Percentiles rank a stretch among this genome's conserved stretches.
phyloP scores from a whole-genome alignment of 2,113 vertebrate species.

The Hydrochoerus hydrochaeris region DNA sequence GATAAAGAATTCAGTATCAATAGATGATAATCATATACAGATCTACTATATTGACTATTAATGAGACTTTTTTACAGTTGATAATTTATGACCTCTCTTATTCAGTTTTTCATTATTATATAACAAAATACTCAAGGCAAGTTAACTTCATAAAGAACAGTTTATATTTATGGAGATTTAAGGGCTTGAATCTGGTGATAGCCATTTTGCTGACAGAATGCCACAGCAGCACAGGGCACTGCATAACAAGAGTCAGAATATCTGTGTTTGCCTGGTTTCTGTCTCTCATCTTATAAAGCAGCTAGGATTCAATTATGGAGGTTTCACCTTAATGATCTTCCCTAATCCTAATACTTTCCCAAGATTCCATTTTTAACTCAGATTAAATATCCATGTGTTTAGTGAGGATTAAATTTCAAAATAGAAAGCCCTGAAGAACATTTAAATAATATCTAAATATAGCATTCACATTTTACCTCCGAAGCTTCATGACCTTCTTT shows the following conservation, averaged over 20 bases:
- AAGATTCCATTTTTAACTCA: neutral
- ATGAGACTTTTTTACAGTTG: slow-evolving; percentile 15
- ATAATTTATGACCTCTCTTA: neutral
- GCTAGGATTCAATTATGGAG: neutral
- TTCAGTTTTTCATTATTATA: neutral
- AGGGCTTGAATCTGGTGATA: neutral
- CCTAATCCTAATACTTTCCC: neutral
- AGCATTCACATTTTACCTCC: too few species aligned
- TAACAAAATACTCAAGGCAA: neutral
- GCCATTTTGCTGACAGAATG: neutral
- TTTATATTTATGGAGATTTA: neutral
- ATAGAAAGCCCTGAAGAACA: neutral
- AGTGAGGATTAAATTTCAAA: neutral
- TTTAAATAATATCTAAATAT: neutral
- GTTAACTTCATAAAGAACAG: neutral
- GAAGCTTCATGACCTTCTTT: neutral
- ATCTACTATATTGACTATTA: neutral
- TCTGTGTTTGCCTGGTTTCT: neutral
- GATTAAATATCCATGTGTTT: neutral
- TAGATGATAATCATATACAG: neutral
- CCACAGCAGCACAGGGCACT: too few species aligned
- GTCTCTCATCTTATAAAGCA: neutral
- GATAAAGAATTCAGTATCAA: neutral
- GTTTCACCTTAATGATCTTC: neutral
- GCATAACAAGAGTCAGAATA: neutral